Base-by-base conservation (phyloP, 1,140 invertebrate genomes). In the Andrena cerasifolii region DNA sequence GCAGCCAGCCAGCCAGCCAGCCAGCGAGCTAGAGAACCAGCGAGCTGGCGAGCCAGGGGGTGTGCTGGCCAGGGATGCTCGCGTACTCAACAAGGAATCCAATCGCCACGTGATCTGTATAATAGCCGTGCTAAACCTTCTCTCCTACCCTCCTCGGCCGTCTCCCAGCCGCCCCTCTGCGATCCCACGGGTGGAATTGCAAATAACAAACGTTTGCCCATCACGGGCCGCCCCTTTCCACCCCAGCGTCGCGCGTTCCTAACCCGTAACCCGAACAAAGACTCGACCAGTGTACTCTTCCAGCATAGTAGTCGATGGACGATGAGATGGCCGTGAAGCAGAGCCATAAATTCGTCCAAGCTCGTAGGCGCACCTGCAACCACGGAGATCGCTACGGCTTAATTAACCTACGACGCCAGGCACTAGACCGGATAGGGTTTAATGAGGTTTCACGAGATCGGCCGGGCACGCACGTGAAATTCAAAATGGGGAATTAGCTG, bases 71-170 rank as follows among this genome's bases (percentile, higher is more conserved):
- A 58, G 43, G 74, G 80, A 75, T 73, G 51, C 33, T 68, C 59
- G 73, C 67, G 81, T 40, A 40, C 80, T 84, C 83, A 78, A 88
- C 85, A 84, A 89, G 79, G 86, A 90, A 92, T 92, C 90, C 91
- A 91, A 92, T 92, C 90, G 85, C 89, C 89, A 88, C 88, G 88
- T 90, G 90, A 92, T 91, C 88, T 91, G 87, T 91, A 89, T 90
- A 91, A 92, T 90, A 85, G 86, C 86, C 71, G 70, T 84, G 86
- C 86, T 90, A 89, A 91, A 90, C 87, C 86, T 89, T 89, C 56
- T 66, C 49, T 54, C 54, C 53, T 75, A 59, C 70, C 73, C 79
- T 71, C 62, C 56, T 49, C 54, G 43, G 12, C 24, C 45, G 12
- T 43, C 36, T 31, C 26, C 28, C 49, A 21, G n/a, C 77, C 78